Base-by-base conservation (phyloP, 2,113 vertebrate species). In the Epinephelus moara region DNA sequence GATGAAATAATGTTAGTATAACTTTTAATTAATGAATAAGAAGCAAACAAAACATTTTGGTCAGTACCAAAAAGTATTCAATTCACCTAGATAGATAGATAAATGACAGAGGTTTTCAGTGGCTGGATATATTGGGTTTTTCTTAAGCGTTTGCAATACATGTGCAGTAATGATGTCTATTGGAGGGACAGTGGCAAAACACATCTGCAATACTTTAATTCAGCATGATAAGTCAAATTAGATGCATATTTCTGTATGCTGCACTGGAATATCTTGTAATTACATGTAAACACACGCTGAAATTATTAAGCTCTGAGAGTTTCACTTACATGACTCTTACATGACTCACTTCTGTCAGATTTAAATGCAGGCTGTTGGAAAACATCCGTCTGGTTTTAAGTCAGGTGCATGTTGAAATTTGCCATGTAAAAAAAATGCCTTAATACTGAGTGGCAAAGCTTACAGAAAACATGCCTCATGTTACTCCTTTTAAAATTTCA, bases 331-430 rank as follows among this genome's bases (percentile, higher is more conserved):
- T 40, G 75, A 56, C 62, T 77, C 67, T 21, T 8, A 62, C 45
- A 62, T 40, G 72, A 87, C 59, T 85, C 70, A 64, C n/a, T 75
- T 57, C 78, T 83, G 86, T 91, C 85, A 84, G 84, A 85, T 78
- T 87, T 76, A 70, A 68, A 75, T 1, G 37, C 25, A 7, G 27
- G 8, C 69, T 71, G 70, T 11, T 70, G 10, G 40, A 59, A 69
- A 69, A 80, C 60, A 74, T 61, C 60, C 1, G 18, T 45, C 77
- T 73, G 50, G 18, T 61, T 89, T 75, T 50, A 45, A 71, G 40
- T 75, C 82, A 86, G 78, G 69, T 73, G 42, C 17, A 21, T 19
- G 63, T 61, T 15, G 23, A 82, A 68, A 74, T 71, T 6, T 53
- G 67, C 27, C 21, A 57, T 45, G n/a, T 60, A 61, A 75, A 80